phyloP scores from a whole-genome alignment of 2,888 invertebrate species.

The Muscina levida region DNA sequence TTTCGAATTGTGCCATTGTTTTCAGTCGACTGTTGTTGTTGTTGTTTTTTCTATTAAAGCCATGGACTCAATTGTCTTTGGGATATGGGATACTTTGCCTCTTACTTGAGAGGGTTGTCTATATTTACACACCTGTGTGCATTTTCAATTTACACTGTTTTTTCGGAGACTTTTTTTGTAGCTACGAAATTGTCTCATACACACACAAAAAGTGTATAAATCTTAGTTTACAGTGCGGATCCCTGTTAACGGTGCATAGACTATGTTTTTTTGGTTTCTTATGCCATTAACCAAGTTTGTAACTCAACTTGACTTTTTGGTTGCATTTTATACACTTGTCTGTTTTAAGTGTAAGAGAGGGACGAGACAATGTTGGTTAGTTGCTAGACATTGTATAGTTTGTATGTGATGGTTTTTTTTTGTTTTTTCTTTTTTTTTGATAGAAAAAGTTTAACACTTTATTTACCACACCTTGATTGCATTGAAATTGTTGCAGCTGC shows the following conservation, averaged over 20 bases:
- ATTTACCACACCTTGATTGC: no score
- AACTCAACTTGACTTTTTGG: background rate
- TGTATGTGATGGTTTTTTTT: slow-evolving; percentile 1
- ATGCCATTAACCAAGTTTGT: slow-evolving; percentile 1
- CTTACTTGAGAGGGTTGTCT: background rate
- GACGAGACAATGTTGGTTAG: no score
- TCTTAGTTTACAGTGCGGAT: background rate
- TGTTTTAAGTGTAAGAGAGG: no score
- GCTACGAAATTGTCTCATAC: background rate
- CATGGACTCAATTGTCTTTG: no score
- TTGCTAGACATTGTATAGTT: no score
- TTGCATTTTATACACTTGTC: no score
- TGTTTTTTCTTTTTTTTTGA: background rate
- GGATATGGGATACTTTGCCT: background rate
- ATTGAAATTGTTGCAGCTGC: no score
- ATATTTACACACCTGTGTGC: slow-evolving; percentile 22
- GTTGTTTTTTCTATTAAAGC: no score
- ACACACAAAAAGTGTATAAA: background rate
- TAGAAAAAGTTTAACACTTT: no score
- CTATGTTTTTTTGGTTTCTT: background rate
- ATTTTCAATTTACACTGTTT: slow-evolving; percentile 31
- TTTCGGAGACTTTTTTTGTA: background rate
- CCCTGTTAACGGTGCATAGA: slow-evolving; percentile 1
- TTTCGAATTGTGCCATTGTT: no score
- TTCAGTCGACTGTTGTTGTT: no score